Percentiles rank a stretch among this genome's conserved stretches.
These are phyloP conservation scores for Idaea dimidiata DNA, from an alignment of 2,888 invertebrate genomes.

Conservation along the genomic window DNA sequence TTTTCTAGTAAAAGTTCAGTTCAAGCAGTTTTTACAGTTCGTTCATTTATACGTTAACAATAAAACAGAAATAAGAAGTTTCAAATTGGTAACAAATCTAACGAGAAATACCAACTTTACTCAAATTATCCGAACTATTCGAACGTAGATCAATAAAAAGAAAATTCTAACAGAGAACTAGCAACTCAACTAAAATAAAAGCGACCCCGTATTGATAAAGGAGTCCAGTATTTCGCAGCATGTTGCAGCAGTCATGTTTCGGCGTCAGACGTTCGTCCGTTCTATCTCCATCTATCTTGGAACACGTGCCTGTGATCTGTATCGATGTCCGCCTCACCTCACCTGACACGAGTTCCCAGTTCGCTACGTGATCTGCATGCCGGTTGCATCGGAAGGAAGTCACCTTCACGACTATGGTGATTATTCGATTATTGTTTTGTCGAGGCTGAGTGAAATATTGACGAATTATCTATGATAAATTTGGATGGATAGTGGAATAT, in stretches of 20 bases:
- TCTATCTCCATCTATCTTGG: slow-evolving; percentile 26
- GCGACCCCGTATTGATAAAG: not conserved
- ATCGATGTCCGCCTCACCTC: slow-evolving; percentile 57
- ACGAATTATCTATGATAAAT: not conserved
- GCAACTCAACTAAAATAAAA: not conserved
- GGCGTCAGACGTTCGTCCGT: slow-evolving; percentile 12
- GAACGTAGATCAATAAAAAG: not conserved
- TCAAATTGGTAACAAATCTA: not conserved
- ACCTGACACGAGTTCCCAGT: slow-evolving; percentile 53
- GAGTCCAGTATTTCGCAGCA: slow-evolving; percentile 1
- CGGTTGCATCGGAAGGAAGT: slow-evolving; percentile 15
- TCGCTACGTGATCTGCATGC: slow-evolving; percentile 55
- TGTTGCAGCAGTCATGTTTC: slow-evolving; percentile 5
- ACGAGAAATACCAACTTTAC: not conserved
- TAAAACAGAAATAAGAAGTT: not conserved
- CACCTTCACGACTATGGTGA: slow-evolving; percentile 1
- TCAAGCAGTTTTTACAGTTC: not conserved
- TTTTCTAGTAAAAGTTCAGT: not conserved
- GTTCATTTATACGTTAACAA: not conserved
- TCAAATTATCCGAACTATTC: not conserved
- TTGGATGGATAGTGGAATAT: not conserved
- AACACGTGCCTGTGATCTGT: slow-evolving; percentile 65
- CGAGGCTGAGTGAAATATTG: not conserved
- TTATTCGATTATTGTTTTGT: not conserved
- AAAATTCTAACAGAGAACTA: not conserved